A percentile compares a stretch with the other conserved stretches of the same genome.
Evolutionary conservation across 2,797 vertebrate genomes (phyloP).

Genomic region (Percopsis omiscomaycus): DNA sequence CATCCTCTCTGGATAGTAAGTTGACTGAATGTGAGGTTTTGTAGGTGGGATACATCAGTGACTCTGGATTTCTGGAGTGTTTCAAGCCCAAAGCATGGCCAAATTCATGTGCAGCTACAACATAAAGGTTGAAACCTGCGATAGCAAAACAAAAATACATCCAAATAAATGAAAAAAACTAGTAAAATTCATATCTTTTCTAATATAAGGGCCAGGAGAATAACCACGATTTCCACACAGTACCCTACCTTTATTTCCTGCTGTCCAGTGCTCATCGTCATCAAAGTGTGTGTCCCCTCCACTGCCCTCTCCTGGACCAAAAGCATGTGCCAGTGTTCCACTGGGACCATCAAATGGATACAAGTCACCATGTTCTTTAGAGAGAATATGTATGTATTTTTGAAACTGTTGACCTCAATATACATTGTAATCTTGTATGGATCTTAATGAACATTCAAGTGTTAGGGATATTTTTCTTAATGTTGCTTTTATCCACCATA

Average conservation of each 20-base stretch:
- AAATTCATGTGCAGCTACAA: constrained; percentile 82
- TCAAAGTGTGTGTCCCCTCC: constrained; percentile 83
- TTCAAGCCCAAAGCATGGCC: constrained; percentile 83
- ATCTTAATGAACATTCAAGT: background rate
- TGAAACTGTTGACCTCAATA: background rate
- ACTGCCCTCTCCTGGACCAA: constrained; percentile 67
- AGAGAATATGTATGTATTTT: constrained; percentile 42
- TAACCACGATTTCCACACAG: background rate
- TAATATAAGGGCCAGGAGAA: background rate
- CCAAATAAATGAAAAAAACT: background rate
- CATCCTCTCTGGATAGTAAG: constrained; percentile 77
- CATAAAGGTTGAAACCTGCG: constrained; percentile 76
- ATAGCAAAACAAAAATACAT: constrained; percentile 10
- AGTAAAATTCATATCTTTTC: background rate
- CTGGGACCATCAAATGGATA: constrained; percentile 81
- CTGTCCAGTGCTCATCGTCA: constrained; percentile 77
- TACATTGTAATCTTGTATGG: background rate
- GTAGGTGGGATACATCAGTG: constrained; percentile 82
- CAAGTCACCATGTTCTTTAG: constrained; percentile 75
- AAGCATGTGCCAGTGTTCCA: constrained; percentile 80
- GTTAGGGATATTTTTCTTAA: background rate
- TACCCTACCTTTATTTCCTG: constrained; percentile 59
- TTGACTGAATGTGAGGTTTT: constrained; percentile 51
- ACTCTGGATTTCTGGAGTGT: constrained; percentile 76
- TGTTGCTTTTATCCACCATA: background rate